Percentiles rank a stretch among this genome's conserved stretches.
phyloP scores from a whole-genome alignment of 2,797 vertebrate genomes.

The Huso huso region DNA sequence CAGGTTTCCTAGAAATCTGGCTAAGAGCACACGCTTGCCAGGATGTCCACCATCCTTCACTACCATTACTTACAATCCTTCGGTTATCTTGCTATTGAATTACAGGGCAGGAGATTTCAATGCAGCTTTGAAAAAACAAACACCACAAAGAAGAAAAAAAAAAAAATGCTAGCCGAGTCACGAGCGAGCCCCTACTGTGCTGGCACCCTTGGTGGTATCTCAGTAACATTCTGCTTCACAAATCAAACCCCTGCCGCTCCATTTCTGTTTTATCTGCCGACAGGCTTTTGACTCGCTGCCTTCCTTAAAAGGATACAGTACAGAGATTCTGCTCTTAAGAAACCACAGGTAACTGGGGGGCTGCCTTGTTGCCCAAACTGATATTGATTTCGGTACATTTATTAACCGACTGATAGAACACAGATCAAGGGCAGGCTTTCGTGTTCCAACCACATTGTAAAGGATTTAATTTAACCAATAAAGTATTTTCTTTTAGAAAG shows the following conservation, averaged over 20 bases:
- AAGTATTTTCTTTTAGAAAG: too few species aligned
- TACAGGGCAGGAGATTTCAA: slow-evolving; percentile 28
- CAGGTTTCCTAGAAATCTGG: slow-evolving; percentile 48
- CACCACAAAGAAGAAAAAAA: too few species aligned
- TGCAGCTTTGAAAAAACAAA: slow-evolving; percentile 34
- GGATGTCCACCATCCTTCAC: slow-evolving; percentile 30
- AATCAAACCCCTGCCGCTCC: too few species aligned
- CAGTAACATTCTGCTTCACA: slow-evolving; percentile 34
- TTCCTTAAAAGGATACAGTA: too few species aligned
- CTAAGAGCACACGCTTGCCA: neutral
- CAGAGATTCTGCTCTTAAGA: too few species aligned
- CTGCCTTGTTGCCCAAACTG: neutral
- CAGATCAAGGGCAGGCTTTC: too few species aligned
- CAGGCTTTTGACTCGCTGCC: too few species aligned
- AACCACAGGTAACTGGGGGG: slow-evolving; percentile 20
- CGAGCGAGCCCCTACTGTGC: slow-evolving; percentile 27
- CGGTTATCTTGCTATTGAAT: slow-evolving; percentile 27
- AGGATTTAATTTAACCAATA: too few species aligned
- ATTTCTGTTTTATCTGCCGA: too few species aligned
- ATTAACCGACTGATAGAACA: too few species aligned
- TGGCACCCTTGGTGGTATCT: slow-evolving; percentile 39
- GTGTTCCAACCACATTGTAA: too few species aligned
- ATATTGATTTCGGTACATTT: neutral
- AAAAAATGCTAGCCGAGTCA: neutral
- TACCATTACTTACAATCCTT: slow-evolving; percentile 41